phyloP scores from a whole-genome alignment of 1,140 invertebrate genomes.

The Drosophila miranda region DNA sequence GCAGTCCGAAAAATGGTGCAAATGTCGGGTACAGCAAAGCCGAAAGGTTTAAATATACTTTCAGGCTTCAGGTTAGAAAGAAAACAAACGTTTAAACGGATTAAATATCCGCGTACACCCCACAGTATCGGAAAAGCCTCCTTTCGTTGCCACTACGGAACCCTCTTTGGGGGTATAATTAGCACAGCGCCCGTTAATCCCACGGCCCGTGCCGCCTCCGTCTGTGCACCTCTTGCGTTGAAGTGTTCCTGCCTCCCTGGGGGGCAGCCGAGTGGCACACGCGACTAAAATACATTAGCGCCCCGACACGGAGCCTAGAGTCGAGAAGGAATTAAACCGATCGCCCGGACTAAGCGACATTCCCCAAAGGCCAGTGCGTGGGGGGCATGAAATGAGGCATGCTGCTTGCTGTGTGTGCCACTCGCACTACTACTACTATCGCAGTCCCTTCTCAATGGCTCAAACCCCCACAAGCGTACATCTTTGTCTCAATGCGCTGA shows the following conservation, averaged over 20 bases:
- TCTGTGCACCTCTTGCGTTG: constrained; percentile 15
- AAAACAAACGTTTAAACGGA: too few relatives aligned
- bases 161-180: constrained; percentile 12
- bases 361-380: constrained; percentile 13
- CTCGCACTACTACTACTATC: too few relatives aligned
- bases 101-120: too few relatives aligned
- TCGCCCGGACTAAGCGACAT: constrained; percentile 40
- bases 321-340: constrained; percentile 48
- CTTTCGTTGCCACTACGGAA: too few relatives aligned
- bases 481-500: too few relatives aligned
- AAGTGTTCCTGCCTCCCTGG: constrained; percentile 10
- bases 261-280: constrained; percentile 28
- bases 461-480: neutral
- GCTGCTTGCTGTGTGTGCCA: too few relatives aligned
- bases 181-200: constrained; percentile 12
- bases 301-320: constrained; percentile 18
- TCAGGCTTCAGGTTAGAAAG: too few relatives aligned
- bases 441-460: too few relatives aligned
- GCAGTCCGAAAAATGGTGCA: too few relatives aligned
- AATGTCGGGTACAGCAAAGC: too few relatives aligned
- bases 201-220: constrained; percentile 4
- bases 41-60: neutral
- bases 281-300: constrained; percentile 59
- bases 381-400: too few relatives aligned
- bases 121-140: too few relatives aligned